phyloP scores from a whole-genome alignment of 2,888 invertebrate genomes.

The Megaustenia siamemsis region DNA sequence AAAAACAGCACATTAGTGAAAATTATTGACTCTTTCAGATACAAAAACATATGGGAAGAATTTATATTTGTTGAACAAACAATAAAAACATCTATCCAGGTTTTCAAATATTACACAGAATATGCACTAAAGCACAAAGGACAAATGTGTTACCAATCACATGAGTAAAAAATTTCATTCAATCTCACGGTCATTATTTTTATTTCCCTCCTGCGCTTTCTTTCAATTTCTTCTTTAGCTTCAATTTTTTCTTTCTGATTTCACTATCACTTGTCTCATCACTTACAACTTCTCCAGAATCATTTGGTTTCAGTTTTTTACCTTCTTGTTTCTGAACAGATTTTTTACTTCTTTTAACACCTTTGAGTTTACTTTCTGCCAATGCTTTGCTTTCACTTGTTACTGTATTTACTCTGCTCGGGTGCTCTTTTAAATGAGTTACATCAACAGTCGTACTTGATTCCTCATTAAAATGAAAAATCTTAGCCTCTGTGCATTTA shows the following conservation, averaged over 20 bases:
- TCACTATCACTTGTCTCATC: background rate
- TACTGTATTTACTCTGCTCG: background rate
- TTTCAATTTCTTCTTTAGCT: background rate
- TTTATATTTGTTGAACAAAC: background rate
- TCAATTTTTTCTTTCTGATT: background rate
- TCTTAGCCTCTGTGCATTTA: background rate
- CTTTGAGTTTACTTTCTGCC: background rate
- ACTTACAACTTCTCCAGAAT: background rate
- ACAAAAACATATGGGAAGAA: background rate
- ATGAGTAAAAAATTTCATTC: too few species aligned
- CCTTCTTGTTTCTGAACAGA: background rate
- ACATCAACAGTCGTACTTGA: background rate
- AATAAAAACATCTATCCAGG: background rate
- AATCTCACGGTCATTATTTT: too few species aligned
- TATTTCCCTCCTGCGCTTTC: background rate
- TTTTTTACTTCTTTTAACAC: constrained; percentile 6
- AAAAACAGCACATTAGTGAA: too few species aligned
- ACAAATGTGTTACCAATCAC: background rate
- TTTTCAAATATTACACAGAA: too few species aligned
- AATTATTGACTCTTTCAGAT: too few species aligned
- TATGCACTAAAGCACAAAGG: background rate
- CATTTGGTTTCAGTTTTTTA: background rate
- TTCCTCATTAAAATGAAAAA: background rate
- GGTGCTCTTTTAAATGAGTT: background rate
- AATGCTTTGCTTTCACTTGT: background rate